phyloP scores from a whole-genome alignment of 2,113 vertebrate species.

The Riparia riparia region DNA sequence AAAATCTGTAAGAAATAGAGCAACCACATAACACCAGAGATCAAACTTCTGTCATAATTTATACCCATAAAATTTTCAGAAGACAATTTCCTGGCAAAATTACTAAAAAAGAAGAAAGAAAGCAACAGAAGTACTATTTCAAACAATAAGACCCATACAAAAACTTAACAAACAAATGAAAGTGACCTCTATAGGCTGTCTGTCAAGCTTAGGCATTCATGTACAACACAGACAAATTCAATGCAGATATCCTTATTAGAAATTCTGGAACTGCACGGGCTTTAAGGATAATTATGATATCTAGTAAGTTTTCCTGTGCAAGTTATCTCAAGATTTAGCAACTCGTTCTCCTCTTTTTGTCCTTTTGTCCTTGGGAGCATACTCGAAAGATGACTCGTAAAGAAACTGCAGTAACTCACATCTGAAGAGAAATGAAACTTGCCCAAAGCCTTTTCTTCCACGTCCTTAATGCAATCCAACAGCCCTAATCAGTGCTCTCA shows the following conservation, averaged over 20 bases:
- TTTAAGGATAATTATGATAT: background rate
- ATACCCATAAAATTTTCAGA: background rate
- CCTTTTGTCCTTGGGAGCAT: background rate
- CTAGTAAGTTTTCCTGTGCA: background rate
- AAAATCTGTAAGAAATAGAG: background rate
- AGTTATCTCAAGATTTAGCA: background rate
- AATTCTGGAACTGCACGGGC: background rate
- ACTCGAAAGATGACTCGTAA: background rate
- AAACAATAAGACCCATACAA: background rate
- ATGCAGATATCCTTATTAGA: background rate
- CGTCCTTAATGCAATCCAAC: background rate
- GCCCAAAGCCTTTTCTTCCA: background rate
- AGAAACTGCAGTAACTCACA: background rate
- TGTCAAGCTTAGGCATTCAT: background rate
- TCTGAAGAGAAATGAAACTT: background rate
- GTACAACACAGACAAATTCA: background rate
- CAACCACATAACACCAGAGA: rapidly evolving
- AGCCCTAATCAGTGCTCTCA: background rate
- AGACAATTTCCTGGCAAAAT: background rate
- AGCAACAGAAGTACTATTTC: background rate
- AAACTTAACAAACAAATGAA: background rate
- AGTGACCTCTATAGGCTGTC: background rate
- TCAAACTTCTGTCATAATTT: background rate
- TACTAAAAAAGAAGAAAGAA: background rate
- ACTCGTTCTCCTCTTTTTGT: background rate